These are phyloP conservation scores for Pinctada fucata DNA, from an alignment of 2,888 invertebrate species.

Conservation along the genomic window DNA sequence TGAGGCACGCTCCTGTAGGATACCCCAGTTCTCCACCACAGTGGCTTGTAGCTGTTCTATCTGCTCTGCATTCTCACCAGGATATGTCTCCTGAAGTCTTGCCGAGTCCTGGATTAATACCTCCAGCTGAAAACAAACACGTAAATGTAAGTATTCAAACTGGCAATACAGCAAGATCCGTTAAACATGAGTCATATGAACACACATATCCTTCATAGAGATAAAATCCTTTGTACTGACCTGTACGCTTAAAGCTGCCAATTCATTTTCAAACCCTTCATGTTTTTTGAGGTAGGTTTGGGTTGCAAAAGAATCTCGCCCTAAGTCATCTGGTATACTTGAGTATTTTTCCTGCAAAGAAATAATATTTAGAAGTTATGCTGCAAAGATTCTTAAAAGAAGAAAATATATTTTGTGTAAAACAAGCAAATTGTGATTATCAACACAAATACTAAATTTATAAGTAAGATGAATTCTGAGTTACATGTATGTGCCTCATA, in stretches of 20 bases:
- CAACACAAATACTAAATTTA: conserved; percentile 9
- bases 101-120: conserved; percentile 95
- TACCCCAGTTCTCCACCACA: conserved; percentile 91
- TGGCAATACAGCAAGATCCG: too few relatives aligned
- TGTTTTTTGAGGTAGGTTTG: conserved; percentile 89
- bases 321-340: conserved; percentile 87
- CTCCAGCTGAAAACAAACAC: conserved; percentile 76
- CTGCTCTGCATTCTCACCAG: conserved; percentile 92
- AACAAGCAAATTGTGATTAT: not conserved
- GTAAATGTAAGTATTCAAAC: not conserved
- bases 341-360: conserved; percentile 85
- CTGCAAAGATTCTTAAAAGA: too few relatives aligned
- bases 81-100: conserved; percentile 89
- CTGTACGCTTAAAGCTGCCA: conserved; percentile 94
- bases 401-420: too few relatives aligned
- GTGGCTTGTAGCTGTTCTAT: conserved; percentile 91
- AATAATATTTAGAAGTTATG: too few relatives aligned
- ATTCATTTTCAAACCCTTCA: conserved; percentile 94
- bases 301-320: conserved; percentile 91
- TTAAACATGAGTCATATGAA: too few relatives aligned
- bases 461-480: not conserved
- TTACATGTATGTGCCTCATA: conserved; percentile 27
- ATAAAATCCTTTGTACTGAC: conserved; percentile 73
- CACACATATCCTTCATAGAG: too few relatives aligned
- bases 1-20: conserved; percentile 88